Evolutionary conservation across 2,888 invertebrate genomes (phyloP), one percentile per base, ranked within the genome.

Genomic region (Phyllotreta cruciferae): DNA sequence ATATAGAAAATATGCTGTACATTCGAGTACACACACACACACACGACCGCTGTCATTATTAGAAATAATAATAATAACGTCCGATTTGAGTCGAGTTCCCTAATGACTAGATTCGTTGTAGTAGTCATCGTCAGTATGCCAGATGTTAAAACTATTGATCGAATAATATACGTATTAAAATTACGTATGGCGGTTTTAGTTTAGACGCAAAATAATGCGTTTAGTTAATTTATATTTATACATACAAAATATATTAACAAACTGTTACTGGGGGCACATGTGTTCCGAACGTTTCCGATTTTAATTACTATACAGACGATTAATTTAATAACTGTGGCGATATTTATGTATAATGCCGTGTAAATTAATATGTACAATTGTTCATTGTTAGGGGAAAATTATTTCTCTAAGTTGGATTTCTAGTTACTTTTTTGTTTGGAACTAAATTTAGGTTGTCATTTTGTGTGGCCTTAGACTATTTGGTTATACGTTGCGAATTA

Each of bases 131-230:
- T 64, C 58, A 60, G 63, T 64, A 63, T 64, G 66, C 63, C 68
- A 68, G 68, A 68, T 68, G 68, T 66, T 64, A 58, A 60, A 66
- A 64, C 56, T 66, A 68, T 66, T 58, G 66, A 66, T 68, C 57
- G 60, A 60, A 41, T 61, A 24, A 24, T 24, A 24, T 24, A 24
- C 4, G 24, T 24, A 24, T 24, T 24, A 24, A 24, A 24, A 24
- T 24, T 24, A 24, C 24, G 24, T 24, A 58, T 56, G 65, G 61
- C 54, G 61, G 56, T 49, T 24, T 24, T 24, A 24, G 24, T 24
- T 24, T 61, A 65, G 57, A 60, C 52, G 47, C 24, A 62, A 62
- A 63, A 67, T 67, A 60, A 67, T 67, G 62, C 62, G 64, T 63
- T 24, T 64, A 57, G 54, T 64, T 62, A 67, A 68, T 68, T 66